phyloP scores from a whole-genome alignment of 2,113 vertebrate genomes.

The Ptilorrhoa leucosticta region DNA sequence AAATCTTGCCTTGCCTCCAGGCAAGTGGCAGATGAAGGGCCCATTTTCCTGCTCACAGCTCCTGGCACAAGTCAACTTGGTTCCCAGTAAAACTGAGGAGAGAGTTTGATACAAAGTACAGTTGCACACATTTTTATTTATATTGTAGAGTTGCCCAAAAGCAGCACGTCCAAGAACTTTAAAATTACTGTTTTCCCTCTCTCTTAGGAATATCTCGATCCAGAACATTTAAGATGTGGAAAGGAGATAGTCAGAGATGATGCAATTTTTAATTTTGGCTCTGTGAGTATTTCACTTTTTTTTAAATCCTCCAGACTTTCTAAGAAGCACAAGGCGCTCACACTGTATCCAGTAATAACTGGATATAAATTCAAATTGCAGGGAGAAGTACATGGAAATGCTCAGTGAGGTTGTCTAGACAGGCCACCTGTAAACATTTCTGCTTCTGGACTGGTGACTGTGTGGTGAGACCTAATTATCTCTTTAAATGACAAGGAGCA shows the following conservation, averaged over 20 bases:
- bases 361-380: not conserved
- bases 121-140: conserved; percentile 9
- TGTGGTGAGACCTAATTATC: not conserved
- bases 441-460: not conserved
- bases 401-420: not conserved
- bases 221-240: conserved; percentile 8
- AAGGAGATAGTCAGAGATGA: conserved; percentile 30
- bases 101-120: not conserved
- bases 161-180: not conserved
- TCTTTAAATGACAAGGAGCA: not conserved
- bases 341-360: not conserved
- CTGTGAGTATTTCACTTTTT: not conserved
- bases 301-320: not conserved
- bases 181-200: conserved; percentile 13
- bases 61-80: not conserved
- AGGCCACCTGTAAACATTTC: not conserved
- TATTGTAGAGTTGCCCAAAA: conserved; percentile 2
- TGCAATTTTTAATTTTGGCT: conserved; percentile 13
- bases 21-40: not conserved
- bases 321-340: not conserved
- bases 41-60: not conserved
- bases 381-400: not conserved
- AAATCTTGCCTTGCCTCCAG: not conserved
- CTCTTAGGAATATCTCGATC: conserved; percentile 6
- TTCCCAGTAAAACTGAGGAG: conserved; percentile 2